Conservation (phyloP, 2,797 vertebrate species). For the Pogoniulus pusillus region DNA sequence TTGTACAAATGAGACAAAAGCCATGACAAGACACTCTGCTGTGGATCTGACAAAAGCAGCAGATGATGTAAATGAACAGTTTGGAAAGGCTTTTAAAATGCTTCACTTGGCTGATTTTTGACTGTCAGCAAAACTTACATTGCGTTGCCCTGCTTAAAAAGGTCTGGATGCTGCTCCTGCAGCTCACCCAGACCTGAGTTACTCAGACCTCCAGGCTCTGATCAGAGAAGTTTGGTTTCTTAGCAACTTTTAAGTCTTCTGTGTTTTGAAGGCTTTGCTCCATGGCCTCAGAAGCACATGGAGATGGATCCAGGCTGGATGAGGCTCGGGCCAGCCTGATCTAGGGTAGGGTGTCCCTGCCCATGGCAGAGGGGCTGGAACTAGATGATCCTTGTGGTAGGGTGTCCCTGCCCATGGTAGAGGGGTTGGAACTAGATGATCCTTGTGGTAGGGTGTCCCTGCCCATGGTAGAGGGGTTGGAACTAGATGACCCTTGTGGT, state of each 20-base stretch:
- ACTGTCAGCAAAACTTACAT: slow-evolving; percentile 43
- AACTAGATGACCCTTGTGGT: too few species aligned
- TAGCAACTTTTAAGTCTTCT: neutral
- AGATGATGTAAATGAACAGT: slow-evolving; percentile 9
- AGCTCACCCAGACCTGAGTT: neutral
- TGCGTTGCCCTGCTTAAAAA: neutral
- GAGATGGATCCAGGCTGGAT: too few species aligned
- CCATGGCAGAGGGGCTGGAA: too few species aligned
- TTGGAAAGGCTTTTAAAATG: slow-evolving; percentile 45
- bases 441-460: too few species aligned
- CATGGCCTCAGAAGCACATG: neutral
- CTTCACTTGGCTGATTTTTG: slow-evolving; percentile 35
- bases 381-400: too few species aligned
- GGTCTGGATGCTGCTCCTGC: neutral
- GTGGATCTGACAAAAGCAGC: slow-evolving; percentile 6
- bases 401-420: too few species aligned
- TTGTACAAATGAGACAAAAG: neutral
- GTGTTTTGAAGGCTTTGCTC: neutral
- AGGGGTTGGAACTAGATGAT: too few species aligned
- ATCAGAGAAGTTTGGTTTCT: neutral
- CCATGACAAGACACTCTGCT: neutral
- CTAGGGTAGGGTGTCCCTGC: too few species aligned
- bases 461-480: too few species aligned
- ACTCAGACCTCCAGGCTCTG: neutral
- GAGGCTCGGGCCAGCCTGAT: too few species aligned